Evolutionary conservation across 2,888 invertebrate genomes (phyloP).

Genomic region (Folsomia candida): DNA sequence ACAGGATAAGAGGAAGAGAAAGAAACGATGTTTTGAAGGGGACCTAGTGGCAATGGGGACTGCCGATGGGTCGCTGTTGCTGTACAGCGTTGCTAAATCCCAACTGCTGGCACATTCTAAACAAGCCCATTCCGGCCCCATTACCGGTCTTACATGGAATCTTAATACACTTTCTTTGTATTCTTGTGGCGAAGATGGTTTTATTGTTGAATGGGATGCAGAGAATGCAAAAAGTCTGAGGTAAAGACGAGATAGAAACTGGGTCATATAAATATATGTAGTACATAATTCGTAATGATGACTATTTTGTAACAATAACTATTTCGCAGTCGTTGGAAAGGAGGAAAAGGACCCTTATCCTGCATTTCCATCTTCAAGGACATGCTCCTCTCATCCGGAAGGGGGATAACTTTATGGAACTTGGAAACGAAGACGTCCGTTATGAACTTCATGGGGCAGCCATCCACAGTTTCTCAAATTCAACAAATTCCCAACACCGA

Average conservation of each 20-base stretch:
- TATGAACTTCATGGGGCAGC: constrained; percentile 66
- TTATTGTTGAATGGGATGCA: constrained; percentile 55
- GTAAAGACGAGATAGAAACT: constrained; percentile 57
- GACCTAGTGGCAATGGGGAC: constrained; percentile 70
- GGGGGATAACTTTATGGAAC: constrained; percentile 65
- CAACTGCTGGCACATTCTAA: constrained; percentile 63
- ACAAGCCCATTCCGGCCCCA: constrained; percentile 59
- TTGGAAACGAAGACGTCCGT: constrained; percentile 61
- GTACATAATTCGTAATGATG: too few relatives aligned
- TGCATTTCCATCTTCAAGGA: constrained; percentile 62
- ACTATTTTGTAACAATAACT: constrained; percentile 5
- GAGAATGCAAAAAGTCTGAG: constrained; percentile 54
- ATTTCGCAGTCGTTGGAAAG: constrained; percentile 65
- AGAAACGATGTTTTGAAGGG: constrained; percentile 55
- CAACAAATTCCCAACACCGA: constrained; percentile 41
- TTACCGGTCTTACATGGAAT: constrained; percentile 64
- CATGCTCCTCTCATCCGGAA: constrained; percentile 54
- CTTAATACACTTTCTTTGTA: constrained; percentile 57
- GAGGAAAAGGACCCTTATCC: constrained; percentile 61
- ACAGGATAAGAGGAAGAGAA: constrained; percentile 54
- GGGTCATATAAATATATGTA: too few relatives aligned
- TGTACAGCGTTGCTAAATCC: constrained; percentile 69
- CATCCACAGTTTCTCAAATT: constrained; percentile 57
- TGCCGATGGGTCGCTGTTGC: constrained; percentile 66
- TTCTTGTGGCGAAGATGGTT: constrained; percentile 61